Conservation (phyloP, 2,113 vertebrate species). For the Seriola dumerili region DNA sequence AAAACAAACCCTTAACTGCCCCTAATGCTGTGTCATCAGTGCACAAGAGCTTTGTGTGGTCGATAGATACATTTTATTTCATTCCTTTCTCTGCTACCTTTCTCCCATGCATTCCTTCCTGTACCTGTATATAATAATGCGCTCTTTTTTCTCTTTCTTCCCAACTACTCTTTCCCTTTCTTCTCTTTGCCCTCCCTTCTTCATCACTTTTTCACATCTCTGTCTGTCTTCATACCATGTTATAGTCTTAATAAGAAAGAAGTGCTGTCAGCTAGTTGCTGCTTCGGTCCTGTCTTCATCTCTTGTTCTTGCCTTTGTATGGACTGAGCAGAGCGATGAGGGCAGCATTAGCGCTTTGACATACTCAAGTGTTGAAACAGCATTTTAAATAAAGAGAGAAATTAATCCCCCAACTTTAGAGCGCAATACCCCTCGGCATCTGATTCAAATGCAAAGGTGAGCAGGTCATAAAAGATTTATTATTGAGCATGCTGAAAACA, state of each 20-base stretch:
- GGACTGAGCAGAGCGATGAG: slow-evolving; percentile 34
- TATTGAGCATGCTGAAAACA: slow-evolving; percentile 47
- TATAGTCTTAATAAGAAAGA: slow-evolving; percentile 5
- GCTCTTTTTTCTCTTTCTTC: neutral
- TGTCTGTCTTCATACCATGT: slow-evolving; percentile 8
- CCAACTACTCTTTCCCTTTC: neutral
- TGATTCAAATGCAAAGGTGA: slow-evolving; percentile 50
- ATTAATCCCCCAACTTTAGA: slow-evolving; percentile 40
- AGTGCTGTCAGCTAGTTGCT: slow-evolving; percentile 39
- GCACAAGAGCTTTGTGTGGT: too few species aligned
- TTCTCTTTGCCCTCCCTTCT: neutral
- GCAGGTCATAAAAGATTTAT: slow-evolving; percentile 45
- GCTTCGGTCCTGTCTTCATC: neutral
- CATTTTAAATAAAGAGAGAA: slow-evolving; percentile 49
- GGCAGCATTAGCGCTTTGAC: slow-evolving; percentile 35
- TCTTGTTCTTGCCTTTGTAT: slow-evolving; percentile 21
- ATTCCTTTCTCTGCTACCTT: neutral
- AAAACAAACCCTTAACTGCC: too few species aligned
- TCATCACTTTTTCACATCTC: neutral
- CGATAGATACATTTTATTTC: neutral
- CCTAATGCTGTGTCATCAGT: too few species aligned
- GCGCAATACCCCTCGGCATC: slow-evolving; percentile 26
- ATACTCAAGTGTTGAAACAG: slow-evolving; percentile 49
- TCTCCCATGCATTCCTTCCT: neutral
- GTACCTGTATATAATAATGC: neutral